phyloP scores from a whole-genome alignment of 1,140 invertebrate species.

The Cydia pomonella region DNA sequence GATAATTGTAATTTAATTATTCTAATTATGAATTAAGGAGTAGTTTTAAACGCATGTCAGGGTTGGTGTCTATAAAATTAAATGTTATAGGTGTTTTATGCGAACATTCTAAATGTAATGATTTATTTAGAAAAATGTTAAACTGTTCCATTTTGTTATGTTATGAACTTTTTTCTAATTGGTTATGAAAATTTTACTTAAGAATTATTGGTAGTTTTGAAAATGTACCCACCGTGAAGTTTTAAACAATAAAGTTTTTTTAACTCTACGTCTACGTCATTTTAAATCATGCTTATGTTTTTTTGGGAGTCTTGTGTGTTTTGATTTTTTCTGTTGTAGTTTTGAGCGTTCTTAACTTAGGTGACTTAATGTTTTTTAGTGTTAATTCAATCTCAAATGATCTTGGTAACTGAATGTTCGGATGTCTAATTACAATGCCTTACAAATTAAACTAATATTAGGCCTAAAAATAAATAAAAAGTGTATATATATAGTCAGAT shows the following conservation, averaged over 20 bases:
- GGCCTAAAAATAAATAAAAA: too few relatives aligned
- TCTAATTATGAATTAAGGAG: background rate
- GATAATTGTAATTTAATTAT: background rate
- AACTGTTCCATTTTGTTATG: background rate
- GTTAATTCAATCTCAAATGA: background rate
- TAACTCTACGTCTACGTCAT: background rate
- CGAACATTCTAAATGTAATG: background rate
- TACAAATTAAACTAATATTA: too few relatives aligned
- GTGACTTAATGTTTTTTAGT: background rate
- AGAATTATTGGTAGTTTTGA: constrained; percentile 14
- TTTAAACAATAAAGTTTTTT: constrained; percentile 23
- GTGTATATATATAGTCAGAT: too few relatives aligned
- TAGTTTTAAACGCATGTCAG: constrained; percentile 2
- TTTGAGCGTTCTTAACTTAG: background rate
- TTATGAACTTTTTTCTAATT: background rate
- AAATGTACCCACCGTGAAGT: constrained; percentile 27
- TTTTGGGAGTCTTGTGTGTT: constrained; percentile 20
- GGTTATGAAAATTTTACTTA: background rate
- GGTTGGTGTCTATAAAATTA: background rate
- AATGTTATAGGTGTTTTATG: background rate
- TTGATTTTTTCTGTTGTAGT: background rate
- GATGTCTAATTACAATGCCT: too few relatives aligned
- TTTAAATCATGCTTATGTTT: background rate
- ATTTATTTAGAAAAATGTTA: background rate
- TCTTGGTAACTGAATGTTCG: too few relatives aligned